Evolutionary conservation across 2,888 invertebrate genomes (phyloP), one percentile per base, ranked within the genome.

Genomic region (Mechanitis mazaeus): DNA sequence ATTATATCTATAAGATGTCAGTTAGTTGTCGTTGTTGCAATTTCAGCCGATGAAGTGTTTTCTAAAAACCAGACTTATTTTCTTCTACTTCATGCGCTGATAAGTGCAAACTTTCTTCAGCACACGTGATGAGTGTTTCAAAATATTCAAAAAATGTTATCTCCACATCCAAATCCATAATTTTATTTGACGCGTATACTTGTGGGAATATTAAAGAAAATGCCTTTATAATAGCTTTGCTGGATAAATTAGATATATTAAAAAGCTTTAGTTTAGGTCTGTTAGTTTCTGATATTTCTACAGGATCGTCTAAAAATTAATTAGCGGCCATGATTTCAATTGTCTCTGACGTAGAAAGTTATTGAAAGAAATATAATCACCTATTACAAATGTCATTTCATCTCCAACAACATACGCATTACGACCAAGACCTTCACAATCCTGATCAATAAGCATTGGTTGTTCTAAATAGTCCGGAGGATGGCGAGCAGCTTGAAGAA

Each of bases 141-240:
- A 92, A 92, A 77, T 93, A 93, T 78, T 93, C 93, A 42, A 91
- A 87, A 76, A 93, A 93, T 1, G 91, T 90, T 53, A 93, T 73
- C 70, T 89, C 77, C 69, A 92, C 85, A 57, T 91, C 82, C 63
- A 92, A 80, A 70, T 91, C 73, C 68, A 91, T 79, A 54, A 92
- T 84, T 61, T 79, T 75, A 9, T 76, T 74, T 1, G 68, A 71
- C 7, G 76, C 69, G 55, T 72, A 77, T 42, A 93, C 76, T 63
- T 79, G 76, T 6, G 92, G 92, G 71, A 93, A 93, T 65, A 92
- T 83, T 12, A 69, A 61, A 0, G 78, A 69, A 69, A 86, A 83
- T 72, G 84, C 80, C 62, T 76, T 74, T 57, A 87, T 78, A 7
- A 87, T 75, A 2, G 73, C 65, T 75, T 76, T 83, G 68, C 76